Percentiles rank a stretch among this genome's conserved stretches.
phyloP scores from a whole-genome alignment of 2,797 vertebrate species.

The Lacerta viridis region DNA sequence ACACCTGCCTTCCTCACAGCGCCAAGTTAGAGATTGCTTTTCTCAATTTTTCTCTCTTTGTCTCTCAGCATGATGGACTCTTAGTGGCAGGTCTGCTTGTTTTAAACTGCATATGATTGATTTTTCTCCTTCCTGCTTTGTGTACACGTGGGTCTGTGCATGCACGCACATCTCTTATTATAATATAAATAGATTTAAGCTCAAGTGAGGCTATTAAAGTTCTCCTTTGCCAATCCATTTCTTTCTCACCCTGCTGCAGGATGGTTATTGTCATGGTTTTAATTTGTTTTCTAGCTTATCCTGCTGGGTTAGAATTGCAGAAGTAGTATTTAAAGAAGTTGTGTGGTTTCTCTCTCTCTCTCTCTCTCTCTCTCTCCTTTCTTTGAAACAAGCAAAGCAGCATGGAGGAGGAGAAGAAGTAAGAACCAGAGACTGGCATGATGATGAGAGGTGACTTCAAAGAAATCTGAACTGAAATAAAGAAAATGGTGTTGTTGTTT shows the following conservation, averaged over 20 bases:
- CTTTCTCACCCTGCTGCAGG: constrained; percentile 26
- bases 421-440: background rate
- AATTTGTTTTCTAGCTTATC: constrained; percentile 72
- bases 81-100: constrained; percentile 13
- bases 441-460: background rate
- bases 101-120: constrained; percentile 71
- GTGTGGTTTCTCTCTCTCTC: background rate
- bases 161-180: constrained; percentile 52
- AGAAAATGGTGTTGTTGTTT: too few relatives aligned
- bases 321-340: constrained; percentile 64
- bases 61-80: constrained; percentile 38
- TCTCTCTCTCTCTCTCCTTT: background rate
- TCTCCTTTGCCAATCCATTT: constrained; percentile 51
- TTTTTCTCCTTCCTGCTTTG: constrained; percentile 56
- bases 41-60: background rate
- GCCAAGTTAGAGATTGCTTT: background rate
- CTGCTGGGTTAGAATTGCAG: constrained; percentile 64
- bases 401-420: background rate
- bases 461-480: background rate
- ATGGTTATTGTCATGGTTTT: constrained; percentile 62
- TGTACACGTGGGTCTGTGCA: constrained; percentile 46
- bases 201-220: constrained; percentile 44
- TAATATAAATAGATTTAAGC: constrained; percentile 73
- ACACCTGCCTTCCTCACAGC: background rate
- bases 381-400: background rate